Evolutionary conservation across 2,888 invertebrate species (phyloP).

Genomic region (Amblyteles armatorius): DNA sequence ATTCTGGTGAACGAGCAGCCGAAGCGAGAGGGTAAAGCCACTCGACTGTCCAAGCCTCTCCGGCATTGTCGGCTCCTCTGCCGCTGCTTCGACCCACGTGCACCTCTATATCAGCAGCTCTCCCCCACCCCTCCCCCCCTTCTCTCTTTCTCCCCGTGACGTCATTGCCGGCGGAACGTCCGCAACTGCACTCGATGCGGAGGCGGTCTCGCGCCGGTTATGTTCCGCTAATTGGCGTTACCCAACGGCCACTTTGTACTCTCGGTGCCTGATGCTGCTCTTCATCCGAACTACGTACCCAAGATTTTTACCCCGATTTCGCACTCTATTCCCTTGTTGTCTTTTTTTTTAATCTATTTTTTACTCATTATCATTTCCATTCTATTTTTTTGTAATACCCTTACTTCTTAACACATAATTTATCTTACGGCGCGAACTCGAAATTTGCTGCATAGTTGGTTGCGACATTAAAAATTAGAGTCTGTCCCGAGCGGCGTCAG

Average conservation of each 20-base stretch:
- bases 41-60: slow-evolving; percentile 17
- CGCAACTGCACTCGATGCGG: slow-evolving; percentile 62
- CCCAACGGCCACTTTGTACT: slow-evolving; percentile 27
- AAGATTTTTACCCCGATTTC: not conserved
- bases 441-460: not conserved
- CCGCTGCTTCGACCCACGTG: slow-evolving; percentile 32
- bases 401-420: not conserved
- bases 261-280: not conserved
- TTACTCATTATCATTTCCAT: not conserved
- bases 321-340: not conserved
- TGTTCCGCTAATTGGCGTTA: slow-evolving; percentile 55
- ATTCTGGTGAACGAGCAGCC: not conserved
- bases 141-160: slow-evolving; percentile 39
- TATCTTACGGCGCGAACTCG: not conserved
- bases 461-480: no score
- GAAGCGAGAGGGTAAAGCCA: slow-evolving; percentile 16
- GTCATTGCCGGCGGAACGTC: slow-evolving; percentile 67
- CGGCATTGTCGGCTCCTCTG: slow-evolving; percentile 11
- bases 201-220: slow-evolving; percentile 49
- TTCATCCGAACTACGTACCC: not conserved
- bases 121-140: not conserved
- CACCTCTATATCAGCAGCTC: not conserved
- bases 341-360: not conserved
- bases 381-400: not conserved
- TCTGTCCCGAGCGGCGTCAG: slow-evolving; percentile 21